Conservation (phyloP, 2,113 vertebrate genomes). For the Tychaedon coryphoeus region DNA sequence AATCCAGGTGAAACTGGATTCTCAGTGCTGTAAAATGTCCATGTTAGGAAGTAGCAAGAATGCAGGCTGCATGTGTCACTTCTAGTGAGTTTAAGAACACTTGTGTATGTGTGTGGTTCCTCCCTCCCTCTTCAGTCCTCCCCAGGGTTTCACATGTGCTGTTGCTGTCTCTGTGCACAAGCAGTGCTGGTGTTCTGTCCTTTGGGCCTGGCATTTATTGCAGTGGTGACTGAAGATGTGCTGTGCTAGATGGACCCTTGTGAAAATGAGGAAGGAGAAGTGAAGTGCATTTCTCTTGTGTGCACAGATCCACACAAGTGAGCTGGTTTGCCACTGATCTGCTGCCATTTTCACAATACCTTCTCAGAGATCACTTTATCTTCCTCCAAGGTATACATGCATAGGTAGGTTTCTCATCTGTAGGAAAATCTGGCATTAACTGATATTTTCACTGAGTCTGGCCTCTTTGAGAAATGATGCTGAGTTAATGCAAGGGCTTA, state of each 20-base stretch:
- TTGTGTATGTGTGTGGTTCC: not conserved
- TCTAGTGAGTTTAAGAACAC: not conserved
- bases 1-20: not conserved
- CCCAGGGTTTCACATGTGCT: not conserved
- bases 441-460: not conserved
- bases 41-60: not conserved
- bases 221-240: not conserved
- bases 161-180: not conserved
- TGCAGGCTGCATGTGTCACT: not conserved
- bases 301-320: not conserved
- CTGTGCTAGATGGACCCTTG: not conserved
- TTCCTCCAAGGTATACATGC: accelerated
- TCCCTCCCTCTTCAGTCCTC: not conserved
- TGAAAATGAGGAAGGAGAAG: not conserved
- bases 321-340: not conserved
- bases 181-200: not conserved
- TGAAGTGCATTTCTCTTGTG: not conserved
- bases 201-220: not conserved
- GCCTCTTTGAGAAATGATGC: not conserved
- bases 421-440: not conserved
- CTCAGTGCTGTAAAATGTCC: not conserved
- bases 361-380: not conserved
- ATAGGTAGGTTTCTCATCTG: not conserved
- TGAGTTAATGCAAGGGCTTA: not conserved
- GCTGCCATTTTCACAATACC: not conserved